A percentile compares a stretch with the other conserved stretches of the same genome.
Evolutionary conservation across 2,797 vertebrate genomes (phyloP).

Genomic region (Geotrypetes seraphini): DNA sequence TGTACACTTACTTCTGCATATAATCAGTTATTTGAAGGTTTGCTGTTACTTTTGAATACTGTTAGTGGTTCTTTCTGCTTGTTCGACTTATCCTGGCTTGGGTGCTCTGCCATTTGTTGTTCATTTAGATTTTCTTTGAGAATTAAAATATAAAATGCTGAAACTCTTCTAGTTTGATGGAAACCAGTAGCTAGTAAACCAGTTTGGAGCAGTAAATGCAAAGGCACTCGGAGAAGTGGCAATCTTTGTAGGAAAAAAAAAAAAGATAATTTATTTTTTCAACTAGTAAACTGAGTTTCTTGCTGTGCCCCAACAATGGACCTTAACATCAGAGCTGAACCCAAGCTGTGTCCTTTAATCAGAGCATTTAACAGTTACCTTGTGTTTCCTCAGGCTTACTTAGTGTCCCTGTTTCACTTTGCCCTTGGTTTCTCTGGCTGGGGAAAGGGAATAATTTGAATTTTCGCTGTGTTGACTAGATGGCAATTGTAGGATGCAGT

Average conservation of each 20-base stretch:
- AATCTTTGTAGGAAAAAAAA: neutral
- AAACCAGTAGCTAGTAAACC: too few species aligned
- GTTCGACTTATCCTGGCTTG: neutral
- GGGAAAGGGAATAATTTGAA: neutral
- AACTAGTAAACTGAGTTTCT: neutral
- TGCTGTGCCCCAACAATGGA: neutral
- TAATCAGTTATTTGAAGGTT: too few species aligned
- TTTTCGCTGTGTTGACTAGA: neutral
- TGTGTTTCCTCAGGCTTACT: constrained; percentile 1
- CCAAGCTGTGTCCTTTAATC: neutral
- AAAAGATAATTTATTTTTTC: too few species aligned
- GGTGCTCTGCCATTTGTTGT: too few species aligned
- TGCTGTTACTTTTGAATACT: too few species aligned
- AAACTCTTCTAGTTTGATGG: too few species aligned
- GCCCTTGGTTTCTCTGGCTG: neutral
- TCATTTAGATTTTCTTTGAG: too few species aligned
- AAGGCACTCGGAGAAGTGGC: neutral
- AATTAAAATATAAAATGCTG: too few species aligned
- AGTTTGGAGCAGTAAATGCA: too few species aligned
- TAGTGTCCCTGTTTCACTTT: neutral
- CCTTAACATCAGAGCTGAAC: neutral
- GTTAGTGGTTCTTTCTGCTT: too few species aligned
- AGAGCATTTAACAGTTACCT: neutral
- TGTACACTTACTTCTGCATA: too few species aligned
- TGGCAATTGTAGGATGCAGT: neutral